phyloP scores from a whole-genome alignment of 92 coral and sea anemone genomes.

The Palythoa heliodiscus region DNA sequence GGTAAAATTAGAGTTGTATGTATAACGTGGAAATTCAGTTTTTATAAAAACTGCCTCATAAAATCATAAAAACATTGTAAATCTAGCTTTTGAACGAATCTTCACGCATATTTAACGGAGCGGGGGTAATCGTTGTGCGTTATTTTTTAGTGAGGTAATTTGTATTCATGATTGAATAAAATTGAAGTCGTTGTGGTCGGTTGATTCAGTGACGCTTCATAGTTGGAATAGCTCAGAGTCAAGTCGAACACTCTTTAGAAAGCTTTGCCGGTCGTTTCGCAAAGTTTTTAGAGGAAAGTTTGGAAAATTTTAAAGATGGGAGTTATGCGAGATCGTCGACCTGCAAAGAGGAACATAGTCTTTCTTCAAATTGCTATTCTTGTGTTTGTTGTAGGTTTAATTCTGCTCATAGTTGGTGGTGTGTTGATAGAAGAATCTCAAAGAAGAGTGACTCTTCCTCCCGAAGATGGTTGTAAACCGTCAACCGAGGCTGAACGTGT shows the following conservation, averaged over 20 bases:
- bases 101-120: background rate
- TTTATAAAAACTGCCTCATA: background rate
- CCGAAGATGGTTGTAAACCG: conserved; percentile 40
- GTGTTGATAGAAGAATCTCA: conserved; percentile 47
- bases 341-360: conserved; percentile 34
- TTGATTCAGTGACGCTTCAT: conserved; percentile 13
- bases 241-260: background rate
- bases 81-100: background rate
- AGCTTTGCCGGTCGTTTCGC: background rate
- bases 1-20: background rate
- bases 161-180: conserved; percentile 10
- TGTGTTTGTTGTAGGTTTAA: conserved; percentile 55
- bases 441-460: conserved; percentile 1
- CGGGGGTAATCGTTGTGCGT: background rate
- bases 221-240: conserved; percentile 5
- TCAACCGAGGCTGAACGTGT: conserved; percentile 47
- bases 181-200: conserved; percentile 4
- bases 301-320: background rate
- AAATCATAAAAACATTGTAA: background rate
- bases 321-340: background rate
- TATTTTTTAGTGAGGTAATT: background rate
- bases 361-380: conserved; percentile 40
- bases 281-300: too few species aligned
- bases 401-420: conserved; percentile 50
- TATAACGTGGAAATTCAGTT: background rate